A percentile compares a stretch with the other conserved stretches of the same genome.
These are phyloP conservation scores for Conus ventricosus DNA, from an alignment of 1,140 invertebrate species.

Conservation along the genomic window DNA sequence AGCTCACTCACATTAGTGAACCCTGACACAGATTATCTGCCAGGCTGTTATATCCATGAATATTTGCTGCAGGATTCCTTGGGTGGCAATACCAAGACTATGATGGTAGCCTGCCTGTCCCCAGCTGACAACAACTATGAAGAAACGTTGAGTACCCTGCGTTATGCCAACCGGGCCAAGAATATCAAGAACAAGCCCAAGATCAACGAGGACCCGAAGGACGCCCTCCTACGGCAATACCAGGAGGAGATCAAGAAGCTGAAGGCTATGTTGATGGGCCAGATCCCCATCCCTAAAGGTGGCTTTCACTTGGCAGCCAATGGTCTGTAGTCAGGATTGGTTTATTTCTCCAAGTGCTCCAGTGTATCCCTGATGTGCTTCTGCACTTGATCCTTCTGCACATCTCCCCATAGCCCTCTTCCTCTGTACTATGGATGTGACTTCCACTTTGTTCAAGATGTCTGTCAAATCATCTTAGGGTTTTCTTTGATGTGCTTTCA, in stretches of 20 bases:
- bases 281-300: conserved; percentile 56
- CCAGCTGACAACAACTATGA: conserved; percentile 76
- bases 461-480: no score
- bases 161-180: conserved; percentile 95
- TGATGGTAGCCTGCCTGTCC: conserved; percentile 75
- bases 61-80: conserved; percentile 70
- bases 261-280: conserved; percentile 72
- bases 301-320: neutral
- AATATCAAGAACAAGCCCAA: conserved; percentile 97
- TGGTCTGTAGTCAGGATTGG: conserved; percentile 19
- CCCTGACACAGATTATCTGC: no score
- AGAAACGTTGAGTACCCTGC: conserved; percentile 73
- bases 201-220: conserved; percentile 97
- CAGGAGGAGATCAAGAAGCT: conserved; percentile 74
- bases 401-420: no score
- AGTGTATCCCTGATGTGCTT: no score
- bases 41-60: no score
- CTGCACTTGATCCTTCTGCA: no score
- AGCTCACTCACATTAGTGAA: no score
- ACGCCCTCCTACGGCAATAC: conserved; percentile 76
- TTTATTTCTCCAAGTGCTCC: no score
- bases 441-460: no score
- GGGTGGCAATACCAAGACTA: conserved; percentile 75
- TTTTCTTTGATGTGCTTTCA: no score
- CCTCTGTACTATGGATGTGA: no score